Evolutionary conservation across 2,888 invertebrate species (phyloP).

Genomic region (Leptinotarsa tumamoca): DNA sequence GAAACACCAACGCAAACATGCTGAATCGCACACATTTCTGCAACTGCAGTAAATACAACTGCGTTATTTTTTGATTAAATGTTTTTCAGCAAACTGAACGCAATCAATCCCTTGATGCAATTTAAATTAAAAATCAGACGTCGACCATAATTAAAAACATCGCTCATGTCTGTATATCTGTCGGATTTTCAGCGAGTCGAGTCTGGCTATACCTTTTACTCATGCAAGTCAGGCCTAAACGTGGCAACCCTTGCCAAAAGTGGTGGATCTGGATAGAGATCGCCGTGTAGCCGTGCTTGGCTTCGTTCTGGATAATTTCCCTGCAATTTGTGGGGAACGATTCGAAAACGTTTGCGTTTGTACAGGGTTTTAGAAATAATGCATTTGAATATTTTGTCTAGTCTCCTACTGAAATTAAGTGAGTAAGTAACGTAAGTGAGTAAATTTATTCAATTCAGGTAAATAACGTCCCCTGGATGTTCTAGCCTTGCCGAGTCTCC

Average conservation of each 20-base stretch:
- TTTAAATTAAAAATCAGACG: conserved; percentile 22
- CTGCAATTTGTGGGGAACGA: background rate
- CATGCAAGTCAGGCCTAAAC: conserved; percentile 8
- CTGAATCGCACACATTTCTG: background rate
- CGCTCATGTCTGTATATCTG: background rate
- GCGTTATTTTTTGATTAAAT: background rate
- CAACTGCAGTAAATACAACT: background rate
- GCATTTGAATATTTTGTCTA: too few species aligned
- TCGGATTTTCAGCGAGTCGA: background rate
- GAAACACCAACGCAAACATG: background rate
- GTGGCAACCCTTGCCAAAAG: conserved; percentile 7
- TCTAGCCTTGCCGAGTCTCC: too few species aligned
- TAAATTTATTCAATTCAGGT: too few species aligned
- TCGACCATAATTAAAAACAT: conserved; percentile 13
- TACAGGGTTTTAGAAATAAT: too few species aligned
- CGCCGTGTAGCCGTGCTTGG: background rate
- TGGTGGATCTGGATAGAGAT: background rate
- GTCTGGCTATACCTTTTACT: background rate
- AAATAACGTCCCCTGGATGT: too few species aligned
- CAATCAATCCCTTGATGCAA: conserved; percentile 14
- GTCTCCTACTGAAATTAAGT: too few species aligned
- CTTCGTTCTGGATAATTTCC: background rate
- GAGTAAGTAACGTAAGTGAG: too few species aligned
- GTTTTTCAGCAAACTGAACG: conserved; percentile 8
- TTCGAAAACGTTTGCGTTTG: background rate